phyloP scores from a whole-genome alignment of 64 coral and sea anemone genomes.

The Montipora cactus region DNA sequence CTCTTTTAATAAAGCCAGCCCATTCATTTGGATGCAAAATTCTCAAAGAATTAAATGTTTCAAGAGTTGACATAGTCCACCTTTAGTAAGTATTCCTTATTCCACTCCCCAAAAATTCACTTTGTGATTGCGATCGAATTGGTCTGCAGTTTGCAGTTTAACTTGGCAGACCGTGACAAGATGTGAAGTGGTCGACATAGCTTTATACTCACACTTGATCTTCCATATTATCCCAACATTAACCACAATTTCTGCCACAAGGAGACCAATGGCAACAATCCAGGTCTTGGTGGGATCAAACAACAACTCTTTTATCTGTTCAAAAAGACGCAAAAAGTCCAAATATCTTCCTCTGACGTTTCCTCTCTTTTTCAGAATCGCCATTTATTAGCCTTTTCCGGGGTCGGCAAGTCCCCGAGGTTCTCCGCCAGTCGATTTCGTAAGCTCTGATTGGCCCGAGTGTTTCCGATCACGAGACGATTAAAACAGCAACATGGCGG shows the following conservation, averaged over 20 bases:
- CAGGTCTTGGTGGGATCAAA: constrained; percentile 85
- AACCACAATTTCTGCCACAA: constrained; percentile 79
- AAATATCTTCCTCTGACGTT: constrained; percentile 50
- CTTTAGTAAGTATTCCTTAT: too few relatives aligned
- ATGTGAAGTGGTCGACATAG: too few relatives aligned
- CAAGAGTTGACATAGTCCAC: too few relatives aligned
- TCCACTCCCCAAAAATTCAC: too few relatives aligned
- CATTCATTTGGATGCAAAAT: too few relatives aligned
- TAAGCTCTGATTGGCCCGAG: constrained; percentile 23
- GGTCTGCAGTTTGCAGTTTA: too few relatives aligned
- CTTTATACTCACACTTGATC: constrained; percentile 84
- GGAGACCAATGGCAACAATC: constrained; percentile 67
- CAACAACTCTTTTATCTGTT: constrained; percentile 61
- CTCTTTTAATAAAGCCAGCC: too few relatives aligned
- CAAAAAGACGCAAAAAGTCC: constrained; percentile 47
- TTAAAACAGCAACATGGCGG: constrained; percentile 18
- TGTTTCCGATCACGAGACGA: background rate
- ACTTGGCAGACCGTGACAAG: too few relatives aligned
- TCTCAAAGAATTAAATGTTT: too few relatives aligned
- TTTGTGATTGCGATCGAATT: too few relatives aligned
- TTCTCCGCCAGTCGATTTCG: background rate
- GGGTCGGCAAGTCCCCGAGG: background rate
- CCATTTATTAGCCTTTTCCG: constrained; percentile 31
- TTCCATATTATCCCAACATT: constrained; percentile 92
- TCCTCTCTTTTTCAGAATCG: constrained; percentile 63